These are phyloP conservation scores for Pantherophis vulpinus DNA, from an alignment of 2,797 vertebrate species.

Conservation along the genomic window DNA sequence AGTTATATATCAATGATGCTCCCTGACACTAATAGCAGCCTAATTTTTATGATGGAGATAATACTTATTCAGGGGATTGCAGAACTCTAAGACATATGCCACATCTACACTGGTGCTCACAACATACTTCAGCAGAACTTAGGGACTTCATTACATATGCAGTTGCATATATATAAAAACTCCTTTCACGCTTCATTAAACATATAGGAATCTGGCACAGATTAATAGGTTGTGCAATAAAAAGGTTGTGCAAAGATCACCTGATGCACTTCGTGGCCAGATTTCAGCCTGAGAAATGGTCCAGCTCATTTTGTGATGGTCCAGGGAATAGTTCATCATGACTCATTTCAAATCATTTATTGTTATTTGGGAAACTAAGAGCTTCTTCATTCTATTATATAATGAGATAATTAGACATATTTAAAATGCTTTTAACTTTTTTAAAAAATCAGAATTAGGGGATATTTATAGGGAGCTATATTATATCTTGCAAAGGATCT, in stretches of 20 bases:
- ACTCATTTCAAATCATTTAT: background rate
- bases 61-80: background rate
- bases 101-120: background rate
- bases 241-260: background rate
- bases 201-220: background rate
- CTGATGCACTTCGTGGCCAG: background rate
- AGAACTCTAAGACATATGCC: background rate
- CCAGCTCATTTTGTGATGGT: background rate
- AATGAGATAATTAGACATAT: background rate
- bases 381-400: background rate
- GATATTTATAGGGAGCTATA: background rate
- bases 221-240: background rate
- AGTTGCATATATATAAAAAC: background rate
- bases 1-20: background rate
- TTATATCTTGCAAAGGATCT: background rate
- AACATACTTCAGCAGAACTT: background rate
- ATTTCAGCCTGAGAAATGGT: background rate
- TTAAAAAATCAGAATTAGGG: background rate
- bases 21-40: background rate
- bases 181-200: background rate
- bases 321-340: background rate
- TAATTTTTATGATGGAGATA: background rate
- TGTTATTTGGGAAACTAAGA: background rate
- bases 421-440: background rate
- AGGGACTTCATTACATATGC: background rate